Evolutionary conservation across 2,888 invertebrate genomes (phyloP).

Genomic region (Ormyrus pomaceus): DNA sequence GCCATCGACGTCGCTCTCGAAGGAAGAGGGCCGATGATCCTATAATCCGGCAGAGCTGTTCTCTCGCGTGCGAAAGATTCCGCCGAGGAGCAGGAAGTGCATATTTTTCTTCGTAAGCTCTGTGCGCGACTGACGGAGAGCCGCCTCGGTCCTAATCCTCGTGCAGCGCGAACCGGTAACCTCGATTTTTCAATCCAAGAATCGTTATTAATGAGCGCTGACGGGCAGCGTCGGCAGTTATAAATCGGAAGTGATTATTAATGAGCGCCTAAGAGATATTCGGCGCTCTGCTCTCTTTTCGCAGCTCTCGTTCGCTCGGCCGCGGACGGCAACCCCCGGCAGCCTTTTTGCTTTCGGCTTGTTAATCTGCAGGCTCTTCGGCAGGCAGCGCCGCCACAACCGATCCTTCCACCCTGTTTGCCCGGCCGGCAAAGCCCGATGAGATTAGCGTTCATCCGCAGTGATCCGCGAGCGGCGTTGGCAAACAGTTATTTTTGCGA

Average conservation of each 20-base stretch:
- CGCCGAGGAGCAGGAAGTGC: background rate
- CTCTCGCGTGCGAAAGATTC: background rate
- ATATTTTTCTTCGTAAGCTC: background rate
- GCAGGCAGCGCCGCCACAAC: background rate
- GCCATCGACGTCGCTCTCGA: background rate
- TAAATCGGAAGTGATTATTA: constrained; percentile 55
- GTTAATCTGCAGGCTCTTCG: background rate
- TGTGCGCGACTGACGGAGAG: background rate
- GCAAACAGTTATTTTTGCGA: constrained; percentile 10
- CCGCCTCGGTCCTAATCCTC: constrained; percentile 14
- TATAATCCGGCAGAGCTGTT: too few species aligned
- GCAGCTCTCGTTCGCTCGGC: background rate
- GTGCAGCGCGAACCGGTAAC: background rate
- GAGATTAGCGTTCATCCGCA: constrained; percentile 40
- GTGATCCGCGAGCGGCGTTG: constrained; percentile 38
- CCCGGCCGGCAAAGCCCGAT: constrained; percentile 21
- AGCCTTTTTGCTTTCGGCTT: background rate
- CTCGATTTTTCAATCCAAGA: background rate
- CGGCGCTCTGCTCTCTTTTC: background rate
- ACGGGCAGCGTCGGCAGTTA: constrained; percentile 29
- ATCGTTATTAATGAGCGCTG: constrained; percentile 44
- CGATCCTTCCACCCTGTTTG: constrained; percentile 31
- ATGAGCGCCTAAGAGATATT: constrained; percentile 39
- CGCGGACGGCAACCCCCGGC: background rate
- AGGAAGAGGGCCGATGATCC: too few species aligned